A percentile compares a stretch with the other conserved stretches of the same genome.
These are phyloP conservation scores for Elgonia sp. DNA, from an alignment of 2,888 invertebrate species.

Conservation along the genomic window DNA sequence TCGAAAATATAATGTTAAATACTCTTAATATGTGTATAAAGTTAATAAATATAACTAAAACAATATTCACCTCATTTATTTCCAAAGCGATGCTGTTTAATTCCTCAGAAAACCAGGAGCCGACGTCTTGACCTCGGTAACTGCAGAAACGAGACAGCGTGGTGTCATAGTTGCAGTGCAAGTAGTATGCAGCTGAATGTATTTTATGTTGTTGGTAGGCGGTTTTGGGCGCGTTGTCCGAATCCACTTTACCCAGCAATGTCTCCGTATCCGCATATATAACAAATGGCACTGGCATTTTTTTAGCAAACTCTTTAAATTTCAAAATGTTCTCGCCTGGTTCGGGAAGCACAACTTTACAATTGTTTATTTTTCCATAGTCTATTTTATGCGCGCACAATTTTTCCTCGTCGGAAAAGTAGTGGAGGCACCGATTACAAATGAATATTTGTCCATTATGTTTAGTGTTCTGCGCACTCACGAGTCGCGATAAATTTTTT, in stretches of 20 bases:
- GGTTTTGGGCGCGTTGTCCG: background rate
- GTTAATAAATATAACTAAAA: too few relatives aligned
- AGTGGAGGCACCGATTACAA: background rate
- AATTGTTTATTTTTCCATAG: background rate
- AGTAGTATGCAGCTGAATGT: slow-evolving; percentile 21
- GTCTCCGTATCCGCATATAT: slow-evolving; percentile 44
- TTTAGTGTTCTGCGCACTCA: too few relatives aligned
- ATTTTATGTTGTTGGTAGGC: slow-evolving; percentile 17
- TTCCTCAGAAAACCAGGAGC: slow-evolving; percentile 33
- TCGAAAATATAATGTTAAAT: too few relatives aligned
- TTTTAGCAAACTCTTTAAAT: slow-evolving; percentile 21
- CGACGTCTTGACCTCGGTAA: background rate
- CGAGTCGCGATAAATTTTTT: too few relatives aligned
- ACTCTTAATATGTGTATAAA: too few relatives aligned
- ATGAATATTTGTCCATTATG: background rate
- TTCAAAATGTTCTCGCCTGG: background rate
- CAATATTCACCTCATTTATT: slow-evolving; percentile 13
- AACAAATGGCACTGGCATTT: too few relatives aligned
- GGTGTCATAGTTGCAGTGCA: slow-evolving; percentile 30
- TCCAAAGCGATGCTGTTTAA: slow-evolving; percentile 14
- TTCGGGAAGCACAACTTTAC: background rate
- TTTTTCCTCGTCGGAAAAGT: background rate
- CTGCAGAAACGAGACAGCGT: background rate
- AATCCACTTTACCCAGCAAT: background rate
- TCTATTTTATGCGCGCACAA: background rate